Percentiles rank a stretch among this genome's conserved stretches.
Evolutionary conservation across 35 echinoderm and acorn worm genomes (phyloP).

Genomic region (Apostichopus japonicus): DNA sequence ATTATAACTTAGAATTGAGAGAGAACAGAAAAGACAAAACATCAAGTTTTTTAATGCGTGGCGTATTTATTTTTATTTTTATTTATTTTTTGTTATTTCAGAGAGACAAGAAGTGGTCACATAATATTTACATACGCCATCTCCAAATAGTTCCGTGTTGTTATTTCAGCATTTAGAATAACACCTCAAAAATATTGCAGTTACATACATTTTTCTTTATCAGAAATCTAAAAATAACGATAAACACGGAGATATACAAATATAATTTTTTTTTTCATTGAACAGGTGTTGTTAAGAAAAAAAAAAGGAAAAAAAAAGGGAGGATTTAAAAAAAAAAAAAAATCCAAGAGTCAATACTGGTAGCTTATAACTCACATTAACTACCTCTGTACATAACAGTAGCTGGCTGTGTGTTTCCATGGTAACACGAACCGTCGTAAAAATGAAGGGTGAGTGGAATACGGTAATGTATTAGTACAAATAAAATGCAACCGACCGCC

Average conservation of each 20-base stretch:
- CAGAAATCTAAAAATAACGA: conserved; percentile 32
- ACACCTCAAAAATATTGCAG: conserved; percentile 55
- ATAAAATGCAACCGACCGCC: background rate
- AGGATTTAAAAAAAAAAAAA: background rate
- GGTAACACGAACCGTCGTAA: too few species aligned
- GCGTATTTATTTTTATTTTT: conserved; percentile 2
- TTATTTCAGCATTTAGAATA: conserved; percentile 49
- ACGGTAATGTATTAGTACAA: too few species aligned
- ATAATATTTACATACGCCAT: conserved; percentile 51
- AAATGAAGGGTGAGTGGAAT: too few species aligned
- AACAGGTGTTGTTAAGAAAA: conserved; percentile 16
- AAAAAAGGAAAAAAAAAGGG: background rate
- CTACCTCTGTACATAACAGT: background rate
- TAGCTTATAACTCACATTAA: background rate
- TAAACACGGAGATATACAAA: conserved; percentile 48
- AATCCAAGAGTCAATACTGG: background rate
- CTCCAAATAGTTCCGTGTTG: conserved; percentile 48
- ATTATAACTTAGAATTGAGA: too few species aligned
- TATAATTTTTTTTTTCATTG: conserved; percentile 40
- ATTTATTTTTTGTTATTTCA: conserved; percentile 22
- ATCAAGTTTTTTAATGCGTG: conserved; percentile 9
- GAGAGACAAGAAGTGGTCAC: conserved; percentile 34
- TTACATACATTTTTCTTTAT: conserved; percentile 48
- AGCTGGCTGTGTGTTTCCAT: too few species aligned
- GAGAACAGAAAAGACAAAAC: background rate